Evolutionary conservation across 2,797 vertebrate genomes (phyloP), one percentile per base, ranked within the genome.

Genomic region (Pogonophryne albipinna): DNA sequence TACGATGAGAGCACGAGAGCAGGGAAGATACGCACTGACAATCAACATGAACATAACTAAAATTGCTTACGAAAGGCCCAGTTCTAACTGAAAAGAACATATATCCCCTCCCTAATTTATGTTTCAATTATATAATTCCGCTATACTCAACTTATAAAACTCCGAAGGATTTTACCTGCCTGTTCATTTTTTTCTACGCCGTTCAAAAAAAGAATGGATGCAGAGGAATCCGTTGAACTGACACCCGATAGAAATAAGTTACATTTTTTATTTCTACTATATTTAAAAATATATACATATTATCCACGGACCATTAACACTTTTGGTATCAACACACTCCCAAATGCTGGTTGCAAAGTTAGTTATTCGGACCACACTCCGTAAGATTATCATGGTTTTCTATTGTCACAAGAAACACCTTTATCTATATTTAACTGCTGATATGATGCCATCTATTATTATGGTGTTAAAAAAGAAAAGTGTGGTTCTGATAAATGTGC

Each of bases 361-460:
- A 55, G 5, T 1, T 16, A 41, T 38, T 12, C 50, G 16, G 15
- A 57, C 74, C 66, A 83, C 10, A 9, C 27, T 60, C 20, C 17
- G n/a, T 20, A 66, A 45, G 19, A 49, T 3, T 34, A 65, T 20
- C 14, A 19, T 23, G 1, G 9, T 50, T 59, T 63, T 62, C 62
- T 73, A 60, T 60, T 49, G 53, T 65, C 19, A 49, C 27, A 68
- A 57, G 62, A 52, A 72, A 62, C 64, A 41, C 41, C 16, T 42
- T 31, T 50, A 58, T 63, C 20, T 71, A 71, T 78, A 80, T 72
- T 67, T 67, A 82, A 45, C 56, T 44, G 16, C 38, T 41, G 47
- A 74, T 76, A 80, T 73, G 66, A 78, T 66, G 44, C 45, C 38
- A 79, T 66, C 42, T 66, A 56, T 78, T 61, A 76, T 79, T 84